Evolutionary conservation across 2,888 invertebrate species (phyloP), one percentile per base, ranked within the genome.

Genomic region (Shargacucullia verbasci): DNA sequence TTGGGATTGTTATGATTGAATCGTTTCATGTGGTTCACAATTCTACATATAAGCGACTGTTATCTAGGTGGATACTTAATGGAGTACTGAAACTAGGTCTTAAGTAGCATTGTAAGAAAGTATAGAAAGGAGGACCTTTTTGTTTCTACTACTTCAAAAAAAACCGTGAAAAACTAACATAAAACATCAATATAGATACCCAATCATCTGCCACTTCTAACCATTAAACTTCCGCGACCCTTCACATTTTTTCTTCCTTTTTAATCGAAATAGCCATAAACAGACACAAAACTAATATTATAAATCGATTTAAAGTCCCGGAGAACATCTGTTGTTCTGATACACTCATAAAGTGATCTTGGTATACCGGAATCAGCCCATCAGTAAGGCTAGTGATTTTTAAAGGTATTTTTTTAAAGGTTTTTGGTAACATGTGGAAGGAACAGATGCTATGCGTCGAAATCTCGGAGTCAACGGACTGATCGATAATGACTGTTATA

Each of bases 321-420:
- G 53, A 59, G 53, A 68, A 70, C 84, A 83, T 77, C 79, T 83
- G 84, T 76, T 71, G 70, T 64, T 72, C 70, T 54, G 73, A 78
- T 77, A 73, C 71, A 66, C 60, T 80, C 81, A 81, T 83, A 83
- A 83, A 82, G 73, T 75, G 57, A 56, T 73, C 67, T 66, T 68
- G 71, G 76, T 71, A 73, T 61, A 73, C 80, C 82, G 81, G 83
- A 82, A 77, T 72, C 78, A 70, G 70, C 68, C 57, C 81, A 78
- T 83, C 82, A 82, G 74, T 65, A 73, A 65, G 67, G 68, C 63
- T 68, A 59, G 76, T 70, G 78, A 80, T 82, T 81, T 81, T 78
- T 76, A 71, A 64, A 67, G 38, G 53, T 54, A 53, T 57, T 67
- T 76, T 71, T 61, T 20, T 3, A 38, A 52, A 50, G 38, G 50